phyloP scores from a whole-genome alignment of 2,888 invertebrate species.

The Troglohyphantes excavatus region DNA sequence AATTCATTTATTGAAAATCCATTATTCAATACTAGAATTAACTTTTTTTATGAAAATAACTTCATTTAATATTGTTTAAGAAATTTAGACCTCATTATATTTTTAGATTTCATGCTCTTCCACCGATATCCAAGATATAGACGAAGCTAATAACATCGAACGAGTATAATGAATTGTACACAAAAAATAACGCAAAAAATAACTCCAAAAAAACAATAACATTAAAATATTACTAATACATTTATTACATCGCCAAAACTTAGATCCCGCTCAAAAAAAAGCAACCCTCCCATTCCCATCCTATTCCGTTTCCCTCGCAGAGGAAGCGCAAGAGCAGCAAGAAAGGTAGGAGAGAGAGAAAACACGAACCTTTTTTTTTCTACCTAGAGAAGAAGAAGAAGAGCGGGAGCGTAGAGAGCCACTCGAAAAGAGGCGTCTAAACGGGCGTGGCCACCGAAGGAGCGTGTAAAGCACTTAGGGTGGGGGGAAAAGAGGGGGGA shows the following conservation, averaged over 20 bases:
- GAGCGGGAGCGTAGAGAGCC: slow-evolving; percentile 25
- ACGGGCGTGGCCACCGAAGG: slow-evolving; percentile 53
- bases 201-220: too few species aligned
- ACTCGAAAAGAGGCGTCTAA: slow-evolving; percentile 18
- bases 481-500: slow-evolving; percentile 58
- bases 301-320: slow-evolving; percentile 23
- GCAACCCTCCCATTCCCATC: background rate
- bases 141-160: too few species aligned
- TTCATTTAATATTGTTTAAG: too few species aligned
- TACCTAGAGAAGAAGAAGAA: background rate
- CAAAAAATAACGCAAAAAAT: too few species aligned
- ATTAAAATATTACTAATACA: too few species aligned
- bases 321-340: slow-evolving; percentile 19
- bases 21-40: too few species aligned
- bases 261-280: background rate
- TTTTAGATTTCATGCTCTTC: too few species aligned
- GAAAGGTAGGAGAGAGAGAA: slow-evolving; percentile 12
- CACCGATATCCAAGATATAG: too few species aligned
- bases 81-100: too few species aligned
- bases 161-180: too few species aligned
- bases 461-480: slow-evolving; percentile 74
- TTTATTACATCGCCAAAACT: background rate
- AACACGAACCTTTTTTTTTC: background rate
- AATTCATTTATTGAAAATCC: too few species aligned
- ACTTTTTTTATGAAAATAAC: too few species aligned